phyloP scores from a whole-genome alignment of 2,888 invertebrate species.

The Nomada goodeniana region DNA sequence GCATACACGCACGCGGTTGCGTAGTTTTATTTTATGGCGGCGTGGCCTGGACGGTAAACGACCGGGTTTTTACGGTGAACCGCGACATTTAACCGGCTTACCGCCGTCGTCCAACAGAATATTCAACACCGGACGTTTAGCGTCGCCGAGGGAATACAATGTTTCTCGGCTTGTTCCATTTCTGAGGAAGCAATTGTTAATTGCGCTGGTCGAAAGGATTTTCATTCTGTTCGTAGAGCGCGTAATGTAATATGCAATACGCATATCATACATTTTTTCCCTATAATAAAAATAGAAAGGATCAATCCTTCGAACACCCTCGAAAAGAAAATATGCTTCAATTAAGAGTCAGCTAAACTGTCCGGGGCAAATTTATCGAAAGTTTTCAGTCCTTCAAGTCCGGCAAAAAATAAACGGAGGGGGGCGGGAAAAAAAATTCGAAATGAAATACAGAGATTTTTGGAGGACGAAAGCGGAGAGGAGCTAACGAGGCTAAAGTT shows the following conservation, averaged over 20 bases:
- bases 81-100: slow-evolving; percentile 83
- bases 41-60: slow-evolving; percentile 73
- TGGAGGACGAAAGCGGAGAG: slow-evolving; percentile 19
- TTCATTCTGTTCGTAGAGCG: background rate
- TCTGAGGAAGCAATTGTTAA: background rate
- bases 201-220: background rate
- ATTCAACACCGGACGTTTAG: slow-evolving; percentile 67
- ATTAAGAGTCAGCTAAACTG: too few species aligned
- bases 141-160: slow-evolving; percentile 42
- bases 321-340: too few species aligned
- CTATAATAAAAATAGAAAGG: too few species aligned
- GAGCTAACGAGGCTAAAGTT: slow-evolving; percentile 80
- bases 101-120: slow-evolving; percentile 76
- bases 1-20: slow-evolving; percentile 65
- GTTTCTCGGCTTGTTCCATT: slow-evolving; percentile 22
- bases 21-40: slow-evolving; percentile 80
- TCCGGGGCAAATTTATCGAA: background rate
- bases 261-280: too few species aligned
- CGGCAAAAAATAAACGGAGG: background rate
- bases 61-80: slow-evolving; percentile 83
- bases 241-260: too few species aligned
- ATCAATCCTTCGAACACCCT: too few species aligned
- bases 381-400: background rate
- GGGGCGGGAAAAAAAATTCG: background rate
- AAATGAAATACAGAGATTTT: slow-evolving; percentile 31